Base-by-base conservation (phyloP, 2,888 invertebrate genomes). In the Charanyca ferruginea region DNA sequence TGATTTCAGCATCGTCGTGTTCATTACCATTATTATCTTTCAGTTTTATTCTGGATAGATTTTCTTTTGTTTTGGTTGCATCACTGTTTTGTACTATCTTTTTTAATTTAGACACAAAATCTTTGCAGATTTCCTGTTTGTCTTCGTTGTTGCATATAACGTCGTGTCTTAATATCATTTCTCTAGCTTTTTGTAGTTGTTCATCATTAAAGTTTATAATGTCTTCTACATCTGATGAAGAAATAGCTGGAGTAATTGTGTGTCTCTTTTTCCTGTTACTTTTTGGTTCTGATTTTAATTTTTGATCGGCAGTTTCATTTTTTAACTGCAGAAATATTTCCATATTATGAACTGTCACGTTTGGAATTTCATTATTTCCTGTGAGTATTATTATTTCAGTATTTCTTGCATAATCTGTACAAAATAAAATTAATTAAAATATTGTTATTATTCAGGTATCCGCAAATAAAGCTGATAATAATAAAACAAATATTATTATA, bases 361-460 rank as follows among this genome's bases (percentile, higher is more conserved):
- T 92, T 23, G 88, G 79, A 51, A 85, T 74, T 51, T 90, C 87
- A 55, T 77, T 80, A 42, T 87, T 83, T 54, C 85, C 89, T 22
- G 91, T 89, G 4, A 93, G 80, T 44, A 94, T 76, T 45, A 93
- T 85, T 52, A 94, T 88, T 84, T 93, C 90, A 20, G 91, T 90
- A 8, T 78, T 90, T 53, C 74, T 80, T 9, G 79, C 79, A 49
- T 66, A 85, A 38, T 87, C 93, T 93, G 49, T 18, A 67, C n/a
- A 61, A 88, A 87, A 85, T 53, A 0, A 41, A 57, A 20, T 41
- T 42, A 57, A 13, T 22, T 0, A 0, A 23, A 7, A 45, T 42
- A 38, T n/a, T n/a, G n/a, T n/a, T n/a, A n/a, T n/a, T n/a, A n/a
- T n/a, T n/a, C n/a, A n/a, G n/a, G n/a, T n/a, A n/a, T n/a, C n/a